Base-by-base conservation (phyloP, 2,888 invertebrate species). In the Steinernema scapterisci region DNA sequence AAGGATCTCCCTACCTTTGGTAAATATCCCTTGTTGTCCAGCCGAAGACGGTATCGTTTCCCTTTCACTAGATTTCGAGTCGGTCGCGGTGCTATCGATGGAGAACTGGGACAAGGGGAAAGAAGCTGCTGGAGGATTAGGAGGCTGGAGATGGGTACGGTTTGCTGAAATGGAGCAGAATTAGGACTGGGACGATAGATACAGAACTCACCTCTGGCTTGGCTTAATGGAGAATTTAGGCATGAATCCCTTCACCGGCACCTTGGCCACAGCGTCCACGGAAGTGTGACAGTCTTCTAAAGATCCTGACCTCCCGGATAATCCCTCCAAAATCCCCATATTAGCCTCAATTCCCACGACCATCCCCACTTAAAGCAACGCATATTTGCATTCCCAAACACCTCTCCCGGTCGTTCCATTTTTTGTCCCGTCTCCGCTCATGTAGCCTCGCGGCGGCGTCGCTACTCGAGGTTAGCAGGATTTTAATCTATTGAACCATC, bases 161-260 rank as follows among this genome's bases (percentile, higher is more conserved):
- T 27, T 63, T 63, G 38, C 38, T 38, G 38, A 38, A 38, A 38
- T 38, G n/a, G n/a, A n/a, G n/a, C n/a, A n/a, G n/a, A 38, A 6
- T 38, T 38, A 38, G 38, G 38, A 9, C 9, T 38, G 3, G 3
- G 9, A 38, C 3, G 38, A 3, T 38, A 38, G 9, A 38, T 38
- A 9, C 9, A 6, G 38, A n/a, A 9, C 38, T 3, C 38, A 38
- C 31, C 16, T 9, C 16, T 63, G 25, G n/a, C 63, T 63, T 2
- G 63, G 63, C 27, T 63, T 63, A n/a, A 63, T 63, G 9, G 63
- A 63, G 63, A 63, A 63, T 63, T 63, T 63, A 27, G 63, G 63
- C 63, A 27, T 27, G n/a, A 63, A 63, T 27, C 63, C 63, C 11
- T n/a, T 16, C 1, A 31, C 7, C 16, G 63, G 63, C 25, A 63